Percentiles rank a stretch among this genome's conserved stretches.
Evolutionary conservation across 2,113 vertebrate genomes (phyloP).

Genomic region (Cisticola juncidis): DNA sequence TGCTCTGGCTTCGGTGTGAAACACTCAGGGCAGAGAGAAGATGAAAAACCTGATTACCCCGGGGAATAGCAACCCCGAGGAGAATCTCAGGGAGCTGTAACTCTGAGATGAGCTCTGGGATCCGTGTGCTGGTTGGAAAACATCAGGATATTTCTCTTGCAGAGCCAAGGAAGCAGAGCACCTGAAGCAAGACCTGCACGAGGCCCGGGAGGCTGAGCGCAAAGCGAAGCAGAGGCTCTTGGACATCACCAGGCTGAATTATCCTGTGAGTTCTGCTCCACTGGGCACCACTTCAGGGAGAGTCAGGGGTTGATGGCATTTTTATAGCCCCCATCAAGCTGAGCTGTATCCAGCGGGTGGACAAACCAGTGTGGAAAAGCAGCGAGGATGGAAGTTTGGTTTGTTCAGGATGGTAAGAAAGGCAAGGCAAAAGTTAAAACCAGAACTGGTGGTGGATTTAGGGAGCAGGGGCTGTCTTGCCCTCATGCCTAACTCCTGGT

Average conservation of each 20-base stretch:
- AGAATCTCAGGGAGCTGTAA: no score
- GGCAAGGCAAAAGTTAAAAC: background rate
- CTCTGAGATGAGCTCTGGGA: no score
- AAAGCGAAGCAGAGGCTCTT: constrained; percentile 87
- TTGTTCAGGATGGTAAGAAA: background rate
- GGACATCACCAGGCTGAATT: constrained; percentile 84
- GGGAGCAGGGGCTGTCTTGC: background rate
- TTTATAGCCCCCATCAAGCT: background rate
- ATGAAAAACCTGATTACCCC: no score
- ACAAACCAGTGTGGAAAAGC: background rate
- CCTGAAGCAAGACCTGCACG: constrained; percentile 88
- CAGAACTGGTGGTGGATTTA: background rate
- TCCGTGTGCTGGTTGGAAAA: background rate
- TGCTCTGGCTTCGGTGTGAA: no score
- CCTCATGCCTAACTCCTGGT: background rate
- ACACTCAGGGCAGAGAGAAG: no score
- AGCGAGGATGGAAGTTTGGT: background rate
- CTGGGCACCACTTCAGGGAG: background rate
- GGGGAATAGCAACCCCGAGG: no score
- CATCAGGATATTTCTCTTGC: background rate
- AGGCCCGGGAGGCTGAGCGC: constrained; percentile 87
- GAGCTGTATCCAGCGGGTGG: background rate
- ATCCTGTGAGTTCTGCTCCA: constrained; percentile 70
- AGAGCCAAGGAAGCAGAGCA: constrained; percentile 91
- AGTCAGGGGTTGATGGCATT: background rate